Percentiles rank a stretch among this genome's conserved stretches.
Evolutionary conservation across 2,113 vertebrate species (phyloP).

Genomic region (Sapajus apella): DNA sequence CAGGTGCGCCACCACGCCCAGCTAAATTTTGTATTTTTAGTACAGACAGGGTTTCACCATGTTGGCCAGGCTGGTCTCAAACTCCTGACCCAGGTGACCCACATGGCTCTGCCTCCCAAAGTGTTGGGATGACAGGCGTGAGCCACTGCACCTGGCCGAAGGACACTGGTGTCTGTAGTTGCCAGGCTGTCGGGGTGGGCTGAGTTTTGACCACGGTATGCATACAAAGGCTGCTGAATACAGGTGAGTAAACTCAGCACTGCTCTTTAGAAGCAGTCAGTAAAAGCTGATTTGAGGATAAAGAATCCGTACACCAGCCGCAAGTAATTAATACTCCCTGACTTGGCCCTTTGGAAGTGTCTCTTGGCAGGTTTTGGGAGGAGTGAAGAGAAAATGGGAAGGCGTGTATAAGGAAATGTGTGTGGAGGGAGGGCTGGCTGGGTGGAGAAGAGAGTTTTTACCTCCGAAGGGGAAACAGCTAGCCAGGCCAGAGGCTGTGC

Average conservation of each 20-base stretch:
- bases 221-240: not conserved
- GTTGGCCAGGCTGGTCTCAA: no score
- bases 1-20: no score
- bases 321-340: accelerated
- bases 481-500: not conserved
- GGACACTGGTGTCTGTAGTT: not conserved
- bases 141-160: no score
- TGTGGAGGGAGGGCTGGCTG: not conserved
- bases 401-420: not conserved
- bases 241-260: not conserved
- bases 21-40: no score
- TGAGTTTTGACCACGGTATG: not conserved
- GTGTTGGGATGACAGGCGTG: no score
- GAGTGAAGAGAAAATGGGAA: not conserved
- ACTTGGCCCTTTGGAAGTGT: accelerated
- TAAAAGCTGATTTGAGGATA: not conserved
- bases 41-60: no score
- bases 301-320: not conserved
- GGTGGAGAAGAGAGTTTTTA: not conserved
- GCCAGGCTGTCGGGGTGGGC: not conserved
- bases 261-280: not conserved
- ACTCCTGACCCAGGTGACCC: no score
- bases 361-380: not conserved
- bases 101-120: no score
- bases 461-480: not conserved